Evolutionary conservation across 1,140 invertebrate species (phyloP).

Genomic region (Halictus rubicundus): DNA sequence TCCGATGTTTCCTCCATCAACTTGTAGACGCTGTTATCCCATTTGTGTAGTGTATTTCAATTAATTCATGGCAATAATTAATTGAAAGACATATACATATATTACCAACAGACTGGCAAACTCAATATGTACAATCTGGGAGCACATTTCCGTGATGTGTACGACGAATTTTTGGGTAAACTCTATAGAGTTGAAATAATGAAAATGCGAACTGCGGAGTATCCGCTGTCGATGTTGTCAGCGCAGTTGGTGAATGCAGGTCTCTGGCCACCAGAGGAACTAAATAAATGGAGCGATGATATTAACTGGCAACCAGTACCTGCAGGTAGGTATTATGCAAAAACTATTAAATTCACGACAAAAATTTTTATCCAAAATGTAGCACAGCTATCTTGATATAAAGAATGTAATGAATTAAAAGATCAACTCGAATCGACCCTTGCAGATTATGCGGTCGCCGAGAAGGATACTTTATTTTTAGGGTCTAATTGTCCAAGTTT

Average conservation of each 20-base stretch:
- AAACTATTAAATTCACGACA: neutral
- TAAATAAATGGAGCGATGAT: conserved; percentile 66
- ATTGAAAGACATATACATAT: neutral
- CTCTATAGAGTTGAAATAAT: conserved; percentile 76
- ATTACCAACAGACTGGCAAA: conserved; percentile 62
- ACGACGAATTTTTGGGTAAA: conserved; percentile 76
- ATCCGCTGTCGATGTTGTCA: conserved; percentile 82
- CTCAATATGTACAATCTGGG: conserved; percentile 78
- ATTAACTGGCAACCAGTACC: conserved; percentile 77
- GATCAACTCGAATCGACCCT: neutral
- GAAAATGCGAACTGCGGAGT: conserved; percentile 81
- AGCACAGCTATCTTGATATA: no score
- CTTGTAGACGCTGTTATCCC: no score
- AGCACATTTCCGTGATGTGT: conserved; percentile 72
- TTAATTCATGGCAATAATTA: no score
- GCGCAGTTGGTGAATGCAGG: conserved; percentile 72
- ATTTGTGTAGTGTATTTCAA: no score
- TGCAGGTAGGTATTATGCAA: conserved; percentile 24
- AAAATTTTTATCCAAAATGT: no score
- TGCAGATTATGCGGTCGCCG: conserved; percentile 64
- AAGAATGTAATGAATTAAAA: no score
- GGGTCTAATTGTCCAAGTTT: conserved; percentile 73
- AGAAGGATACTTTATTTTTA: conserved; percentile 67
- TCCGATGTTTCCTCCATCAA: no score
- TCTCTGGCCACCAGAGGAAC: conserved; percentile 70